Base-by-base conservation (phyloP, 2,113 vertebrate species). In the Sterrhoptilus dennistouni region DNA sequence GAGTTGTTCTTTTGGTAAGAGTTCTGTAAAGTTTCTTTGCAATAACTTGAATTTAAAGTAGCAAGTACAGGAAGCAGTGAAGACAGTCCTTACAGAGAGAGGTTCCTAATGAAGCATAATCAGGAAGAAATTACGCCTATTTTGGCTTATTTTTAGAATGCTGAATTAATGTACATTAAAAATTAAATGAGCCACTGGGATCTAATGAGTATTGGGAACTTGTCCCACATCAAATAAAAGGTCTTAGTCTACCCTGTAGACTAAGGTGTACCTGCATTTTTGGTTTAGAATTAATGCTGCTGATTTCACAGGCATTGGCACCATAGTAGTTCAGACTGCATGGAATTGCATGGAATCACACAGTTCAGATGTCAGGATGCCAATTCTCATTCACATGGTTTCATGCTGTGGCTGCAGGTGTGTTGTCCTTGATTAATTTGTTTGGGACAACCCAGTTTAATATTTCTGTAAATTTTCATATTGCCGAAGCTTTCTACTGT, bases 241-340 rank as follows among this genome's bases (percentile, higher is more conserved):
- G 4, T n/a, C 14, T 77, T 25, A 7, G 21, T 65, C 31, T 44
- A 24, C 9, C 19, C 11, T 45, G 47, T 49, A 49, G 47, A 24
- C 47, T 49, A 49, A 49, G 47, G 2, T 64, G 20, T 33, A 49
- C 20, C 24, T 92, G 11, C 27, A 38, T 82, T 85, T 91, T 84
- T 84, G 15, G 29, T 28, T 82, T 54, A 59, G 56, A 90, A 47
- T 78, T n/a, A 49, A 45, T 40, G 6, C 9, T 86, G 22, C 25
- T 63, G n/a, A 38, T 59, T 84, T 69, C 72, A 52, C 25, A 59
- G 0, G 11, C 33, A 24, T 53, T 83, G 86, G 38, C 25, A 81
- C 42, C 5, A 5, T 12, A 40, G 9, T 4, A 53, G 33, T 2
- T 29, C 9, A 71, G 36, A 16, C 17, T 61, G 0, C 24, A 7